Base-by-base conservation (phyloP, 2,888 invertebrate genomes). In the Brachypterus glaber region DNA sequence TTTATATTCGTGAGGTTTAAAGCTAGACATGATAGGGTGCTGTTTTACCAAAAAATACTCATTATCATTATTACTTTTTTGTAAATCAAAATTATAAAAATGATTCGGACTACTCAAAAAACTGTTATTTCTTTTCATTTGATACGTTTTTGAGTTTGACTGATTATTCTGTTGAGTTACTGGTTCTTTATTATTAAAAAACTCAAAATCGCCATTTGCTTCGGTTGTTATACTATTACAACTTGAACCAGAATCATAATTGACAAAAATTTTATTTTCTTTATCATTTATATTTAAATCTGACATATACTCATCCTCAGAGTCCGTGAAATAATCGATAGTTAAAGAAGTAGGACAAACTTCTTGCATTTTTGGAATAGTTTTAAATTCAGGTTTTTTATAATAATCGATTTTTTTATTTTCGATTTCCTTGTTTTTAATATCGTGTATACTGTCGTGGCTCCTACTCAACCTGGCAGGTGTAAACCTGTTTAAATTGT, bases 191-290 rank as follows among this genome's bases (percentile, higher is more conserved):
- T 64, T 64, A 48, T 71, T 71, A 48, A 69, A 76, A 55, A 73
- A 77, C 48, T 76, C 76, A 52, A 77, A 77, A 54, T 77, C 77
- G 51, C 76, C 73, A 50, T 76, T 76, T 16, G 76, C 77, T 44
- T 74, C 73, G 0, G 76, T 76, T 2, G 76, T 76, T 24, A 74
- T 76, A 4, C 76, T 76, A 44, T 69, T 72, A 29, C 69, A 70
- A 48, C 72, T 72, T 39, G 59, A 60, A 34, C 57, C 41, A 1
- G 59, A 57, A 32, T 61, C 62, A 45, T 54, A 63, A 21, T 67
- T 66, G n/a, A n/a, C n/a, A n/a, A n/a, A n/a, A n/a, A n/a, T n/a
- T n/a, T n/a, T n/a, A n/a, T n/a, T n/a, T n/a, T n/a, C n/a, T n/a
- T n/a, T n/a, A n/a, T n/a, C n/a, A 24, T 64, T 57, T 36, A 62